These are phyloP conservation scores for Eudorcas thomsonii DNA, from an alignment of 2,113 vertebrate species.

Conservation along the genomic window DNA sequence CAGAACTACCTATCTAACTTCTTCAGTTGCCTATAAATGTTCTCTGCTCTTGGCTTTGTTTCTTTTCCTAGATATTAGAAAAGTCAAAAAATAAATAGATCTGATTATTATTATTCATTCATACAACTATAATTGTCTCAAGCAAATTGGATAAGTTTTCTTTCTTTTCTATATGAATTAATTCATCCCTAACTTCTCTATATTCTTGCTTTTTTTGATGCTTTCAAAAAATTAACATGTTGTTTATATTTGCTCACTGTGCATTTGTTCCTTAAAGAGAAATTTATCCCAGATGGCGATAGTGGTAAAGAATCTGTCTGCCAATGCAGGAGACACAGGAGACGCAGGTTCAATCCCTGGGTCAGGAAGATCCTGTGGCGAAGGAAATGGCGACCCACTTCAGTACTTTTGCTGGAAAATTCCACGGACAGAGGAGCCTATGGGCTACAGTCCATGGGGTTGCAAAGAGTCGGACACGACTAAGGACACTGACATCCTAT, in stretches of 20 bases:
- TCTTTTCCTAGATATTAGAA: background rate
- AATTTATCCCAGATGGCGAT: background rate
- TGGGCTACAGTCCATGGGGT: background rate
- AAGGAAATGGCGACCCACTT: background rate
- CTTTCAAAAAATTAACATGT: background rate
- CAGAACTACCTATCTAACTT: background rate
- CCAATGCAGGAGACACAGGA: background rate
- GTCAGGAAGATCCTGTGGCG: background rate
- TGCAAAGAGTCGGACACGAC: background rate
- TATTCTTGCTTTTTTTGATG: background rate
- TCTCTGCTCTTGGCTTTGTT: background rate
- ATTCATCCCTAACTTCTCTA: background rate
- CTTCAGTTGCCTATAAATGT: background rate
- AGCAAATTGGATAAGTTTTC: background rate
- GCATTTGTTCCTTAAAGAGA: background rate
- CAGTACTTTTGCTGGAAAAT: background rate
- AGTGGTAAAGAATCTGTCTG: background rate
- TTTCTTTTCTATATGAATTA: conserved; percentile 17
- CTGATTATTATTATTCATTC: background rate
- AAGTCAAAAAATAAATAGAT: background rate
- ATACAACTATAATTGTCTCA: background rate
- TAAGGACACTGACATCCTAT: background rate
- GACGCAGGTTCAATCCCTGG: background rate
- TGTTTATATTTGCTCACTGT: background rate
- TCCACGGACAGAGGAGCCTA: background rate